Base-by-base conservation (phyloP, 2,113 vertebrate species). In the Paraplagusia blochii region DNA sequence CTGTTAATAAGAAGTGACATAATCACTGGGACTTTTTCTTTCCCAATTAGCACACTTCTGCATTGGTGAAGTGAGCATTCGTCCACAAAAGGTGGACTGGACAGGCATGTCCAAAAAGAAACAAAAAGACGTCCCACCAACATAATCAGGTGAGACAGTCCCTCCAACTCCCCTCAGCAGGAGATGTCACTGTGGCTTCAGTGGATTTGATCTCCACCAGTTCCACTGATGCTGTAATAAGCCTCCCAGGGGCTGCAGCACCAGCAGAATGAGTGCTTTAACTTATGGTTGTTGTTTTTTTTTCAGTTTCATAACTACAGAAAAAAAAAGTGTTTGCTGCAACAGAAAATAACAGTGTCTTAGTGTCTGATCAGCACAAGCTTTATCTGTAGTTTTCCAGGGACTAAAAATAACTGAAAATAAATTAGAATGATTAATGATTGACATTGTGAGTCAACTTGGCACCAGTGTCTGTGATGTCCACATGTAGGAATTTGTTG, bases 11-110 rank as follows among this genome's bases (percentile, higher is more conserved):
- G 92, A 92, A 91, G 89, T 94, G 95, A 97, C 95, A 93, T 94
- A 92, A 95, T 95, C 94, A 93, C 94, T 94, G 92, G 90, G 92
- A 92, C 93, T 93, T 91, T 93, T 96, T 98, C 91, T 94, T 90
- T 93, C 94, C 92, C 95, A 95, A 97, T 97, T 98, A 98, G 95
- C 95, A 97, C 93, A 94, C 93, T 95, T 95, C 92, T 91, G 90
- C 82, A 69, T 83, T 83, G 90, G 88, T 86, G 89, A 92, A 91
- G 92, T 90, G 78, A 92, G 91, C 86, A 88, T 2, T 40, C 11
- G 92, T 85, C 87, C 33, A 88, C 92, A 88, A 68, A 90, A 93
- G 93, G 90, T 79, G 89, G 91, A 96, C 94, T 93, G 85, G 95
- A 97, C 95, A 97, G 92, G 92, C 95, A 92, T 95, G 93, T 86